A percentile compares a stretch with the other conserved stretches of the same genome.
Evolutionary conservation across 1,140 invertebrate species (phyloP).

Genomic region (Listronotus oregonensis): DNA sequence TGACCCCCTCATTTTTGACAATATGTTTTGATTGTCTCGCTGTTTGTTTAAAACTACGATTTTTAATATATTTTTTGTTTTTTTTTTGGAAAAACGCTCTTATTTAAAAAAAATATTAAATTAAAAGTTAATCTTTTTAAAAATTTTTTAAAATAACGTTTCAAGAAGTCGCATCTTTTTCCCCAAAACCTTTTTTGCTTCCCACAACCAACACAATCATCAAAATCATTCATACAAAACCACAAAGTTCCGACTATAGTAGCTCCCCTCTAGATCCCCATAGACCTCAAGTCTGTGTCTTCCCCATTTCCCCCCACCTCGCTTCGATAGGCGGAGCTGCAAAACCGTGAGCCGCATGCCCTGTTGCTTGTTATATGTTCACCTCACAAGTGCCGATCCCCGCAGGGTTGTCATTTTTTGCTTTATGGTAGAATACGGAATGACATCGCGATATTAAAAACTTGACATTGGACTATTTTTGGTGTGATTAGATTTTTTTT

Average conservation of each 20-base stretch:
- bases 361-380: constrained; percentile 19
- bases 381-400: constrained; percentile 30
- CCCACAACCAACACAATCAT: constrained; percentile 6
- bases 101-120: too few species aligned
- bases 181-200: background rate
- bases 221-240: constrained; percentile 20
- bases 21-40: too few species aligned
- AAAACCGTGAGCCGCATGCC: constrained; percentile 11
- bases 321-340: constrained; percentile 2
- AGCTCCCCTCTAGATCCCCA: too few species aligned
- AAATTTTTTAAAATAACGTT: too few species aligned
- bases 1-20: too few species aligned
- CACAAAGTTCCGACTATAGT: constrained; percentile 5
- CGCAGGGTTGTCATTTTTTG: constrained; percentile 33
- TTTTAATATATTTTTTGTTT: too few species aligned
- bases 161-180: background rate
- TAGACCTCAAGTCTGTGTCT: background rate
- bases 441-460: constrained; percentile 24
- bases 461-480: constrained; percentile 14
- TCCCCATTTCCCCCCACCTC: constrained; percentile 17
- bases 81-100: too few species aligned
- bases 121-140: too few species aligned
- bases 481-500: constrained; percentile 24
- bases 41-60: too few species aligned
- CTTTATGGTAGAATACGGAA: background rate